A percentile compares a stretch with the other conserved stretches of the same genome.
Conservation (phyloP, 2,888 invertebrate genomes). For the Calephelis perditalis region DNA sequence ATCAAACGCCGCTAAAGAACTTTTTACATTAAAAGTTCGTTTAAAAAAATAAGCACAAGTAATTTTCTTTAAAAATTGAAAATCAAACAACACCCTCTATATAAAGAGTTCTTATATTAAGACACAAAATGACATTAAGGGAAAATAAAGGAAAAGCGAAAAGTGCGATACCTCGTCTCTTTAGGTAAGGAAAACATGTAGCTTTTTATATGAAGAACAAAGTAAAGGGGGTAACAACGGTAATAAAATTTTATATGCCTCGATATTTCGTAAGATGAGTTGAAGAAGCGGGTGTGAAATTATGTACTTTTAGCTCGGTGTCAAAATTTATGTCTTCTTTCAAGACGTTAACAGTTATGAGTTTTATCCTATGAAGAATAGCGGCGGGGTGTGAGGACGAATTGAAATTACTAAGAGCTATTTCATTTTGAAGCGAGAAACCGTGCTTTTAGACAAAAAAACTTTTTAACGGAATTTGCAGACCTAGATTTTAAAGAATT, state of each 20-base stretch:
- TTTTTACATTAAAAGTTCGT: too few species aligned
- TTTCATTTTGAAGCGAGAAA: background rate
- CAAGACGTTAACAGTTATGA: constrained; percentile 28
- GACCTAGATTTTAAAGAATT: too few species aligned
- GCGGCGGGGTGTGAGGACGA: background rate
- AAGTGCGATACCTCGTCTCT: constrained; percentile 37
- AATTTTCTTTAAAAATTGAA: constrained; percentile 58
- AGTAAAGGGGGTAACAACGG: constrained; percentile 63
- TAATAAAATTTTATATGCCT: constrained; percentile 76
- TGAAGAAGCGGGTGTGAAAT: constrained; percentile 65
- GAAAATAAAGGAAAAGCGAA: constrained; percentile 55
- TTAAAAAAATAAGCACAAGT: constrained; percentile 39
- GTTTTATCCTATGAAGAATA: constrained; percentile 11
- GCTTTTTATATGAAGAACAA: constrained; percentile 65
- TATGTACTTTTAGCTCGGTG: constrained; percentile 52
- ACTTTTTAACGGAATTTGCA: too few species aligned
- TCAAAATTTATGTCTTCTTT: constrained; percentile 54
- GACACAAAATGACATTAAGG: constrained; percentile 70
- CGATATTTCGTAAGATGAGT: constrained; percentile 74
- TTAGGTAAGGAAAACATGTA: constrained; percentile 47
- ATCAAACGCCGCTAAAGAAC: too few species aligned
- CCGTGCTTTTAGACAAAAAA: too few species aligned
- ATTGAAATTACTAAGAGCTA: background rate
- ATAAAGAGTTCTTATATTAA: constrained; percentile 70
- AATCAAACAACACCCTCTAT: constrained; percentile 70